Percentiles rank a stretch among this genome's conserved stretches.
Evolutionary conservation across 2,888 invertebrate genomes (phyloP).

Genomic region (Rhimphoctona megacephalus): DNA sequence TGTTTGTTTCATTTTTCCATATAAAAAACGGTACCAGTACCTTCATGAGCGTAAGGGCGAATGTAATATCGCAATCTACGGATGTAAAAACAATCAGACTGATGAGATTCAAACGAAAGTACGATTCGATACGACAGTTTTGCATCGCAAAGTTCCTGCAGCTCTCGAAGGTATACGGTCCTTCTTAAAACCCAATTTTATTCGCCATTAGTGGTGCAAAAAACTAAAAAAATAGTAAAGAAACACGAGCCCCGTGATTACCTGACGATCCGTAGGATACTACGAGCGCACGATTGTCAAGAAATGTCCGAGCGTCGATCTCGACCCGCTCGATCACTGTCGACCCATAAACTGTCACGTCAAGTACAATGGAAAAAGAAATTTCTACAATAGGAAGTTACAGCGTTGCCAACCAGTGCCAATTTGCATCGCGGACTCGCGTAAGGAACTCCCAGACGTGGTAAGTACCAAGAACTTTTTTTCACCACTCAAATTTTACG

Average conservation of each 20-base stretch:
- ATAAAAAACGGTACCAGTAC: conserved; percentile 61
- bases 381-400: conserved; percentile 84
- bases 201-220: neutral
- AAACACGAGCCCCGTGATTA: neutral
- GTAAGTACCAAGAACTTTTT: conserved; percentile 72
- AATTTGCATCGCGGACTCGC: conserved; percentile 79
- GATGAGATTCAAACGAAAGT: conserved; percentile 68
- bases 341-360: conserved; percentile 86
- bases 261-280: conserved; percentile 62
- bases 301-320: conserved; percentile 82
- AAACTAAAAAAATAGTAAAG: neutral
- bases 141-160: conserved; percentile 56
- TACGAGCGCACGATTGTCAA: conserved; percentile 64
- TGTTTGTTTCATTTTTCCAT: neutral
- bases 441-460: conserved; percentile 80
- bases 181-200: neutral
- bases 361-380: conserved; percentile 86
- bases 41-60: conserved; percentile 72
- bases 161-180: conserved; percentile 69
- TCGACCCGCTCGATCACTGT: conserved; percentile 85
- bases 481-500: neutral
- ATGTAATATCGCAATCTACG: conserved; percentile 70
- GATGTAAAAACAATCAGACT: conserved; percentile 62
- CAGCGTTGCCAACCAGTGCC: conserved; percentile 82
- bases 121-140: conserved; percentile 69